These are phyloP conservation scores for Troilus luridus DNA, from an alignment of 2,888 invertebrate species.

Conservation along the genomic window DNA sequence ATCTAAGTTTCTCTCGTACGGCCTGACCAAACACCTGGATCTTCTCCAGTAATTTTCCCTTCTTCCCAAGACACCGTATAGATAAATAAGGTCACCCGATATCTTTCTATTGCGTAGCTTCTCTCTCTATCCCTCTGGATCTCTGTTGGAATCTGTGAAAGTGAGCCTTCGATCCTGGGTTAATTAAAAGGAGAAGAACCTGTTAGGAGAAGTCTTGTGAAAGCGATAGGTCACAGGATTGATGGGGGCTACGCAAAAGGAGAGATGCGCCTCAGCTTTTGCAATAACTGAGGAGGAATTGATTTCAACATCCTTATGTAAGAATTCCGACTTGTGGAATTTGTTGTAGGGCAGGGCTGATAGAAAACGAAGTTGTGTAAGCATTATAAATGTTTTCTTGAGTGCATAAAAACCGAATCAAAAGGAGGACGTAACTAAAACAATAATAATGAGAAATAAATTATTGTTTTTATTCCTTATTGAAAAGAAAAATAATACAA, in stretches of 20 bases:
- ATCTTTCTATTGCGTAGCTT: background rate
- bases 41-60: background rate
- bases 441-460: no score
- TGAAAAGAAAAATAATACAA: no score
- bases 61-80: background rate
- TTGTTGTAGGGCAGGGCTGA: background rate
- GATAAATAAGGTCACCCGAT: background rate
- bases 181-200: slow-evolving; percentile 29
- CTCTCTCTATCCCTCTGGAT: background rate
- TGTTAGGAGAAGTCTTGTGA: background rate
- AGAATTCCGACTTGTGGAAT: background rate
- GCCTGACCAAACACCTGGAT: background rate
- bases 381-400: background rate
- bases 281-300: background rate
- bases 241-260: background rate
- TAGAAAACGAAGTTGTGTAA: background rate
- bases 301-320: background rate
- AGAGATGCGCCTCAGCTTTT: background rate
- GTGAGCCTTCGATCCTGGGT: background rate
- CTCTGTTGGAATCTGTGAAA: background rate
- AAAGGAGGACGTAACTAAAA: no score
- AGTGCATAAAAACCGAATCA: background rate
- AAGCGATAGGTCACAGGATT: slow-evolving; percentile 3
- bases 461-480: no score
- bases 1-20: no score